Evolutionary conservation across 2,113 vertebrate genomes (phyloP), one percentile per base, ranked within the genome.

Genomic region (Corythornis vintsioides): DNA sequence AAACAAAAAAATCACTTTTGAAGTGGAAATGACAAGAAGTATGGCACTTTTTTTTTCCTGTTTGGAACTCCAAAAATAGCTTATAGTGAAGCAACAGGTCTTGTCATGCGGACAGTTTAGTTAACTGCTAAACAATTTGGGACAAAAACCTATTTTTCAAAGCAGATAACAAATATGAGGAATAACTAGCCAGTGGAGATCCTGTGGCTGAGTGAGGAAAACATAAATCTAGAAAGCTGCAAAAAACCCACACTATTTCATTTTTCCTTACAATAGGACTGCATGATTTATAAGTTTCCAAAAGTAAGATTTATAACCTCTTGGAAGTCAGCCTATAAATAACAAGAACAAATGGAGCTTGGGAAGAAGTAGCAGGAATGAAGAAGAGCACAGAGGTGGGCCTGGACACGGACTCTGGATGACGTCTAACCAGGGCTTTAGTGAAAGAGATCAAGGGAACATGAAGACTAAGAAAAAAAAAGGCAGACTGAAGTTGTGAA

Each of bases 111-210:
- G 10, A 38, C n/a, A 79, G 21, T 70, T 90, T 53, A 42, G 35
- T 38, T 92, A 63, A 88, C 29, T 50, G 53, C 86, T 83, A 86
- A 72, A 86, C 26, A 79, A 29, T 91, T 50, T 61, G 50, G 14
- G 17, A 10, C 5, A 76, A 92, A 92, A 92, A 69, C 48, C 50
- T 73, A 65, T 76, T 91, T 89, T 76, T 95, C 71, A 91, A 79
- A 91, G 15, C 18, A 69, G 56, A 53, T 53, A 74, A 71, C 24
- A 91, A 61, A 76, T 84, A 47, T 42, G 52, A 71, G 55, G 40
- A 92, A 81, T 45, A 88, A 52, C 35, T 60, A 56, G 35, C 19
- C 35, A 84, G 45, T 42, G 81, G 47, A 90, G 40, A 71, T 78
- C n/a, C 48, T 64, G 42, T 61, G 19, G 33, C 48, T 63, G 61